A percentile compares a stretch with the other conserved stretches of the same genome.
Conservation (phyloP, 2,113 vertebrate species). For the Thomomys bottae region DNA sequence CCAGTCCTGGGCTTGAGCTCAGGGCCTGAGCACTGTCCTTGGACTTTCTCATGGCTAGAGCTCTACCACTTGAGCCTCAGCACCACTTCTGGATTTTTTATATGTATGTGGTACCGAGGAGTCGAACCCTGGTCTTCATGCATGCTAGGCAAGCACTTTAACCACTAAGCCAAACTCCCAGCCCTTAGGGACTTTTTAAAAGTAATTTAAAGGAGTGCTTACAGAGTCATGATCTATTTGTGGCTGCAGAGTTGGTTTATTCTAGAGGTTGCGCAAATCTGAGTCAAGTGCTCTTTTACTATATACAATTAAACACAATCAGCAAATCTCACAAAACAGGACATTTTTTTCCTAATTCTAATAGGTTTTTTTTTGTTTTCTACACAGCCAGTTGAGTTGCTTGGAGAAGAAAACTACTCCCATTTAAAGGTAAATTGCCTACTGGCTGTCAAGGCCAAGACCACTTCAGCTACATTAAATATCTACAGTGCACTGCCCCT, state of each 20-base stretch:
- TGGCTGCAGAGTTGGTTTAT: background rate
- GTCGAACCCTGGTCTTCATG: too few species aligned
- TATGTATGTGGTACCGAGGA: too few species aligned
- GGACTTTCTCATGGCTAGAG: too few species aligned
- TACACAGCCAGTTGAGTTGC: constrained; percentile 11
- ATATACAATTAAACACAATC: background rate
- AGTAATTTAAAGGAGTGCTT: background rate
- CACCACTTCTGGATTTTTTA: too few species aligned
- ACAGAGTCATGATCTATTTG: background rate
- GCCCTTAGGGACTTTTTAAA: too few species aligned
- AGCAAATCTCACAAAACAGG: constrained; percentile 1
- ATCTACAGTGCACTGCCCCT: background rate
- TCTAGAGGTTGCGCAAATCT: background rate
- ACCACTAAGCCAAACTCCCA: too few species aligned
- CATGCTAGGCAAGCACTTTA: too few species aligned
- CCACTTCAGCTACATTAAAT: background rate
- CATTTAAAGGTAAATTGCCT: constrained; percentile 30
- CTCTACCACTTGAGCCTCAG: too few species aligned
- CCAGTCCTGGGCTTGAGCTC: too few species aligned
- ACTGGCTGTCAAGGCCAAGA: constrained; percentile 13
- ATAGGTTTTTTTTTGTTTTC: too few species aligned
- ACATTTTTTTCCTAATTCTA: constrained; percentile 22
- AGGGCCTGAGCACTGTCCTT: too few species aligned
- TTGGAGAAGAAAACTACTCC: constrained; percentile 14
- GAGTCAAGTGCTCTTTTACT: background rate